Percentiles rank a stretch among this genome's conserved stretches.
phyloP scores from a whole-genome alignment of 23 tunicate genomes.

The Trididemnum nubilum region DNA sequence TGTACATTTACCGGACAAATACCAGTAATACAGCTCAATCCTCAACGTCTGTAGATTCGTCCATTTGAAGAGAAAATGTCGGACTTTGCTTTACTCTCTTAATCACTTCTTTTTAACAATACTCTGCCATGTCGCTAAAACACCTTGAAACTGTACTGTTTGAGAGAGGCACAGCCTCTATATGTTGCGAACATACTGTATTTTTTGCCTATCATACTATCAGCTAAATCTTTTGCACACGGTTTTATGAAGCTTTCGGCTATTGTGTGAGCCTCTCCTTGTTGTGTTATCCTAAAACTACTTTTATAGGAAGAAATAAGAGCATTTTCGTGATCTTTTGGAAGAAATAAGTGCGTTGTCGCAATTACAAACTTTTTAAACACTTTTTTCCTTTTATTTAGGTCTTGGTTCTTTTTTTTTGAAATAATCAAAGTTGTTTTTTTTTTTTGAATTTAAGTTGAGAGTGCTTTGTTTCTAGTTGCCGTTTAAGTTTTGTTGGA shows the following conservation, averaged over 20 bases:
- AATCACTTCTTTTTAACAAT: slow-evolving; percentile 34
- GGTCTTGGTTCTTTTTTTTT: slow-evolving; percentile 32
- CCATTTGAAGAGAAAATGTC: slow-evolving; percentile 36
- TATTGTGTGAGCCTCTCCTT: slow-evolving; percentile 37
- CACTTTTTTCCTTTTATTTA: slow-evolving; percentile 31
- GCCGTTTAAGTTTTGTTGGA: slow-evolving; percentile 29
- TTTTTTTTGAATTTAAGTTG: slow-evolving; percentile 25
- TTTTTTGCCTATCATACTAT: slow-evolving; percentile 32
- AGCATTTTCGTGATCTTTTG: neutral
- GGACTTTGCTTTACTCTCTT: slow-evolving; percentile 34
- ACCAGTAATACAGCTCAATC: slow-evolving; percentile 24
- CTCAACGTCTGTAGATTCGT: slow-evolving; percentile 28
- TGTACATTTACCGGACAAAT: slow-evolving; percentile 27
- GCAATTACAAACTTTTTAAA: slow-evolving; percentile 22
- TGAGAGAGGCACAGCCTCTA: slow-evolving; percentile 37
- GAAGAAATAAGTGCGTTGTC: slow-evolving; percentile 31
- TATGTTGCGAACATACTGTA: slow-evolving; percentile 32
- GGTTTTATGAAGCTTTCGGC: slow-evolving; percentile 39
- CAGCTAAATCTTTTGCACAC: slow-evolving; percentile 32
- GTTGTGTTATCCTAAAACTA: slow-evolving; percentile 22
- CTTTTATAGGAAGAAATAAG: slow-evolving; percentile 20
- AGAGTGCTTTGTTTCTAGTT: slow-evolving; percentile 27
- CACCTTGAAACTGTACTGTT: slow-evolving; percentile 36
- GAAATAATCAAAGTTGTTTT: slow-evolving; percentile 31
- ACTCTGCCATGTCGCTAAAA: slow-evolving; percentile 30